These are phyloP conservation scores for Dryocosmus kuriphilus DNA, from an alignment of 2,888 invertebrate genomes.

Conservation along the genomic window DNA sequence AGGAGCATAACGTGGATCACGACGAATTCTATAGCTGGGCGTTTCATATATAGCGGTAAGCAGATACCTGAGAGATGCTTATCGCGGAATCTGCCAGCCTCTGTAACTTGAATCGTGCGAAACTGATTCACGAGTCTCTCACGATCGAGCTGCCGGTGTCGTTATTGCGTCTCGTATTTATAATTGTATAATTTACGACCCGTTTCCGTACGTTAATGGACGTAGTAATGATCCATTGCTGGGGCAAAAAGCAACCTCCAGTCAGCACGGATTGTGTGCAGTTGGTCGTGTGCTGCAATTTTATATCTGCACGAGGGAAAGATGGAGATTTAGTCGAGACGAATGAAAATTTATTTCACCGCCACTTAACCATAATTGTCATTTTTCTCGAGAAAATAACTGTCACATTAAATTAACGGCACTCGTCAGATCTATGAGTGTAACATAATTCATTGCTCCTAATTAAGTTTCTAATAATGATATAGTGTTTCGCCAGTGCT, in stretches of 20 bases:
- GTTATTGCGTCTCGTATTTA: conserved; percentile 40
- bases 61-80: conserved; percentile 28
- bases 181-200: conserved; percentile 38
- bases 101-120: conserved; percentile 38
- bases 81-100: conserved; percentile 36
- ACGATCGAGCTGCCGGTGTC: conserved; percentile 38
- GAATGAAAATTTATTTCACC: conserved; percentile 21
- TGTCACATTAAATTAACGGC: conserved; percentile 7
- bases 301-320: conserved; percentile 14
- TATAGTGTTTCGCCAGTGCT: not conserved
- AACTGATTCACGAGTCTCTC: conserved; percentile 39
- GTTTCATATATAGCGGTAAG: conserved; percentile 24
- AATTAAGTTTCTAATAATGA: conserved; percentile 13
- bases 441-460: conserved; percentile 10
- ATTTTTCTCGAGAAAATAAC: conserved; percentile 2
- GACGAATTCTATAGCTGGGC: conserved; percentile 15
- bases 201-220: conserved; percentile 38
- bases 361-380: not conserved
- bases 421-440: not conserved
- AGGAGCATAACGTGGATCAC: not conserved
- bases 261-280: conserved; percentile 15
- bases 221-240: conserved; percentile 26
- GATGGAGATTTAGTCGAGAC: conserved; percentile 23
- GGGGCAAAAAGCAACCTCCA: conserved; percentile 12
- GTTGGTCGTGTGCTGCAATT: conserved; percentile 4